These are phyloP conservation scores for Onthophagus taurus DNA, from an alignment of 1,140 invertebrate species.

Conservation along the genomic window DNA sequence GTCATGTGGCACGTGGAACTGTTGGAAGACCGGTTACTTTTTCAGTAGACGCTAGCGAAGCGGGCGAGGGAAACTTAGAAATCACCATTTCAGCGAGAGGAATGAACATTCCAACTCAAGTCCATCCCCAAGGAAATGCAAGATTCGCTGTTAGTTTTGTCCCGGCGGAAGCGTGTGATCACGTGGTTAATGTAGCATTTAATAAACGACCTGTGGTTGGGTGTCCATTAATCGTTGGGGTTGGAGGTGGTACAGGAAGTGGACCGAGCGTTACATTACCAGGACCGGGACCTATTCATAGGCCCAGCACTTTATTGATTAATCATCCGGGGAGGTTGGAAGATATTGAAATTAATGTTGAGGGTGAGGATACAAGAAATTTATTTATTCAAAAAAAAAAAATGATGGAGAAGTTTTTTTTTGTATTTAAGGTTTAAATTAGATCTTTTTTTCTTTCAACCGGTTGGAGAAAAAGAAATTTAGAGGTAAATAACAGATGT, in stretches of 20 bases:
- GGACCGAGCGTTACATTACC: constrained; percentile 62
- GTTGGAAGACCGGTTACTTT: constrained; percentile 84
- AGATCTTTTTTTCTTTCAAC: no score
- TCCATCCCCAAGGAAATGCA: constrained; percentile 82
- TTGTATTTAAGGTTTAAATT: no score
- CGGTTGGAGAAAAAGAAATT: no score
- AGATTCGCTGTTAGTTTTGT: constrained; percentile 94
- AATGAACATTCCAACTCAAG: constrained; percentile 92
- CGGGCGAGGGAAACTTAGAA: constrained; percentile 96
- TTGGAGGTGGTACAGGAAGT: constrained; percentile 61
- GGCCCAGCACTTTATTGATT: constrained; percentile 52
- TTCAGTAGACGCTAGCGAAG: constrained; percentile 89
- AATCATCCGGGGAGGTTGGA: constrained; percentile 73
- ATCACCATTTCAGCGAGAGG: constrained; percentile 92
- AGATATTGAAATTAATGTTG: constrained; percentile 89
- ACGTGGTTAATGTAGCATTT: constrained; percentile 93
- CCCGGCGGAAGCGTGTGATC: constrained; percentile 85
- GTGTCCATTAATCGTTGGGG: constrained; percentile 67
- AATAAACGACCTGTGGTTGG: constrained; percentile 77
- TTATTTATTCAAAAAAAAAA: no score
- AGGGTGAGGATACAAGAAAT: constrained; percentile 73
- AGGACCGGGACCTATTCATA: constrained; percentile 53
- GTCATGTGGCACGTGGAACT: constrained; percentile 67
- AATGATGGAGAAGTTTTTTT: no score
- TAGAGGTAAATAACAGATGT: no score